These are phyloP conservation scores for Polyploca ridens DNA, from an alignment of 2,888 invertebrate species.

Conservation along the genomic window DNA sequence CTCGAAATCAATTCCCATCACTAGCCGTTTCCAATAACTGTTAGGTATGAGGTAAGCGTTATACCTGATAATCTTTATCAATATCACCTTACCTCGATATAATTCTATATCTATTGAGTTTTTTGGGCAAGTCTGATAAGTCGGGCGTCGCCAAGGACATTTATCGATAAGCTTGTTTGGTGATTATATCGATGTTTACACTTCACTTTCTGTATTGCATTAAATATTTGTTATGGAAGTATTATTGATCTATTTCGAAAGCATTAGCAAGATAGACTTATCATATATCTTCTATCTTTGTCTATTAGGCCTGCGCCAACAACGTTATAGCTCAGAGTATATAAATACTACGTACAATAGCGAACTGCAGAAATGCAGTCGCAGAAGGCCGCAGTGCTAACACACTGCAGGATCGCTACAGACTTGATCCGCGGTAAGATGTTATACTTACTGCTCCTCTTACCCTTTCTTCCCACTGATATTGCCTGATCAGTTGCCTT, in stretches of 20 bases:
- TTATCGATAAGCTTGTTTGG: slow-evolving; percentile 6
- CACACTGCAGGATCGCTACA: too few relatives aligned
- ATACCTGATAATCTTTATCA: slow-evolving; percentile 1
- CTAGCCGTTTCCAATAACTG: background rate
- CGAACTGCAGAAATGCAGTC: too few relatives aligned
- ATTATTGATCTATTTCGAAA: slow-evolving; percentile 2
- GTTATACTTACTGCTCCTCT: too few relatives aligned
- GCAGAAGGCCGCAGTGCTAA: too few relatives aligned
- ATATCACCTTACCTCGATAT: slow-evolving; percentile 8
- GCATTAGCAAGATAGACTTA: too few relatives aligned
- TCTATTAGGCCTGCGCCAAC: too few relatives aligned
- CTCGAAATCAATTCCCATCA: background rate
- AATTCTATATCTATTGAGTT: slow-evolving; percentile 23
- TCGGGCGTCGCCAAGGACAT: slow-evolving; percentile 44
- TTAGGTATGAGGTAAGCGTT: slow-evolving; percentile 2
- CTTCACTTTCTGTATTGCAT: slow-evolving; percentile 8
- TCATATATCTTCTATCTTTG: too few relatives aligned
- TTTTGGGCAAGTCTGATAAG: slow-evolving; percentile 46
- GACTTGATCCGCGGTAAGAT: too few relatives aligned
- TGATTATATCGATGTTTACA: slow-evolving; percentile 12
- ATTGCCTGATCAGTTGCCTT: too few relatives aligned
- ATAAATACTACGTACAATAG: too few relatives aligned
- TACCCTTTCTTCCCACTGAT: too few relatives aligned
- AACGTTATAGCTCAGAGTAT: too few relatives aligned
- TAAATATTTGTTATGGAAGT: slow-evolving; percentile 1